Evolutionary conservation across 2,113 vertebrate species (phyloP), one percentile per base, ranked within the genome.

Genomic region (Lamprotornis superbus): DNA sequence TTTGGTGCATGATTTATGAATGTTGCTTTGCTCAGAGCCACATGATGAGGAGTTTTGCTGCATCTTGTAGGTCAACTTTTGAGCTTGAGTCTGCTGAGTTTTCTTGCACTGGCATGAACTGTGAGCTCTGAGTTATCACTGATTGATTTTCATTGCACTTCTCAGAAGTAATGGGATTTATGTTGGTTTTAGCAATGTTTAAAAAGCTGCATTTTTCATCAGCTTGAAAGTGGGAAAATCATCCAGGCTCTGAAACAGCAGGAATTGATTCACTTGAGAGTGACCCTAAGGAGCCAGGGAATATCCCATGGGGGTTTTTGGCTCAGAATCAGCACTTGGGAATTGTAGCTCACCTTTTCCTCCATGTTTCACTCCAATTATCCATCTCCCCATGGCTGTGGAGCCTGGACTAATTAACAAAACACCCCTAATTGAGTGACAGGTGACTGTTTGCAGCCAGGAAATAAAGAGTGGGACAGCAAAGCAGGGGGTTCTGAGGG

Each of bases 361-460:
- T 85, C 89, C 65, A 17, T 46, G 39, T 77, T 96, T 85, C n/a
- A 12, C 61, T 47, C 31, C 86, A 91, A 15, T 97, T 92, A 83
- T 27, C 53, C 84, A 40, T 56, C 30, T 79, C 68, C 55, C 20
- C 20, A 3, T 30, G 14, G 25, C 78, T 75, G 61, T 5, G 13
- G 69, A 80, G 69, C 27, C 50, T 7, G 6, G 33, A 15, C 9
- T 89, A 65, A 89, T 60, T 61, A 74, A 23, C 42, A 50, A 10
- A 60, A 14, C 63, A 33, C 14, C 31, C 17, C 27, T 86, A 60
- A 77, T 52, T 77, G 71, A 6, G 7, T 47, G n/a, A 7, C 2
- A 10, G 40, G 31, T 52, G 63, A 20, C 14, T 40, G 39, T 47
- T 39, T 83, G 47, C 63, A 69, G 70, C 39, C 11, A 35, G 53